phyloP scores from a whole-genome alignment of 2,888 invertebrate genomes.

The Drosophila quinaria region DNA sequence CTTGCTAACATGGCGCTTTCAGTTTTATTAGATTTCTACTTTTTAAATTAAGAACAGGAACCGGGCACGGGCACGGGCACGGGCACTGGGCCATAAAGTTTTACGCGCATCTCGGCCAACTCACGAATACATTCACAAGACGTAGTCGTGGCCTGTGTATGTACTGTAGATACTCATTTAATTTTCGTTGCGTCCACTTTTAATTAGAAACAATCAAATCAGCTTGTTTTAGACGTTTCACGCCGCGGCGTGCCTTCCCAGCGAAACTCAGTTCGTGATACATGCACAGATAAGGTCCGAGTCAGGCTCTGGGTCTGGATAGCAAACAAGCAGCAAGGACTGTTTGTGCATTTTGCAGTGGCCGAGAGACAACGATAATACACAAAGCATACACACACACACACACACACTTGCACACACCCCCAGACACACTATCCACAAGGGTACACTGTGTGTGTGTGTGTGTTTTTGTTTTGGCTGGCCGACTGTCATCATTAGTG shows the following conservation, averaged over 20 bases:
- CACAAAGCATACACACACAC: slow-evolving; percentile 19
- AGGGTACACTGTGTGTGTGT: background rate
- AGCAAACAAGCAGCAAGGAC: slow-evolving; percentile 40
- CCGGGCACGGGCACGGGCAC: slow-evolving; percentile 42
- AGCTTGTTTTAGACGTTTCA: slow-evolving; percentile 62
- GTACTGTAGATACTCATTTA: slow-evolving; percentile 67
- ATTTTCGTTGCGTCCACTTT: slow-evolving; percentile 76
- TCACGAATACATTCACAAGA: slow-evolving; percentile 7
- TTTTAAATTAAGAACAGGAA: slow-evolving; percentile 68
- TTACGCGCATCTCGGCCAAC: slow-evolving; percentile 48
- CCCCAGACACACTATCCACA: slow-evolving; percentile 5
- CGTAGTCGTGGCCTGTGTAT: slow-evolving; percentile 15
- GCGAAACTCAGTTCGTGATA: slow-evolving; percentile 29
- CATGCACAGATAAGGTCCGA: slow-evolving; percentile 2
- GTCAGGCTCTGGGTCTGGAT: background rate
- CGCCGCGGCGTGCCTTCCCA: slow-evolving; percentile 16
- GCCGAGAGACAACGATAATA: slow-evolving; percentile 33
- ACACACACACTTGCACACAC: slow-evolving; percentile 3
- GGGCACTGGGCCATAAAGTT: slow-evolving; percentile 68
- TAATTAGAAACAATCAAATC: slow-evolving; percentile 83
- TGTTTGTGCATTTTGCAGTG: slow-evolving; percentile 60
- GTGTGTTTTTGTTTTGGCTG: slow-evolving; percentile 62
- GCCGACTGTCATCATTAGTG: slow-evolving; percentile 79
- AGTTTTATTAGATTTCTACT: slow-evolving; percentile 66
- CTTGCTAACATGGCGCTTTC: slow-evolving; percentile 28